phyloP scores from a whole-genome alignment of 2,113 vertebrate genomes.

The Nymphicus hollandicus region DNA sequence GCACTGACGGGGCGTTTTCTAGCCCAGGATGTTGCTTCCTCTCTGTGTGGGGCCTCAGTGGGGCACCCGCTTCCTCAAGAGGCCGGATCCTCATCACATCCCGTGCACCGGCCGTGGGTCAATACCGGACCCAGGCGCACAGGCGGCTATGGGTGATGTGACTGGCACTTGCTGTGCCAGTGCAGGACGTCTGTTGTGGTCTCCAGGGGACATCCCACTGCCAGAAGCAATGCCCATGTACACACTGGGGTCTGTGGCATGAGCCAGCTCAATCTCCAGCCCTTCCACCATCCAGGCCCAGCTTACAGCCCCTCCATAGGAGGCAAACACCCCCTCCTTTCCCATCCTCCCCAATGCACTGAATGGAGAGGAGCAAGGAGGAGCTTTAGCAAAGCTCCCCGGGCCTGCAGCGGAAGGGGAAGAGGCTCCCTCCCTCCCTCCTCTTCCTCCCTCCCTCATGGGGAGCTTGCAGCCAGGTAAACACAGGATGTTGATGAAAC shows the following conservation, averaged over 20 bases:
- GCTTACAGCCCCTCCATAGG: accelerated
- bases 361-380: accelerated
- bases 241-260: accelerated
- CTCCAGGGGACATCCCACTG: not conserved
- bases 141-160: accelerated
- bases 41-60: not conserved
- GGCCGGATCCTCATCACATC: not conserved
- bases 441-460: not conserved
- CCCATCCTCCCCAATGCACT: not conserved
- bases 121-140: accelerated
- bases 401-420: not conserved
- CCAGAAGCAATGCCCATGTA: not conserved
- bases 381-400: not conserved
- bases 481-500: conserved; percentile 50
- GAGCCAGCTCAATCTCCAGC: not conserved
- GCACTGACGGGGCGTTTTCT: not conserved
- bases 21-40: not conserved
- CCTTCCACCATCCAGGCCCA: not conserved
- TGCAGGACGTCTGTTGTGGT: not conserved
- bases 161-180: not conserved
- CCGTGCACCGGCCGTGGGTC: accelerated
- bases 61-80: not conserved
- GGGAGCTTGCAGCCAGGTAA: conserved; percentile 31
- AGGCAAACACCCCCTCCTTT: not conserved
- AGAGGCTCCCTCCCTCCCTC: not conserved